These are phyloP conservation scores for Nymphicus hollandicus DNA, from an alignment of 2,113 vertebrate genomes.

Conservation along the genomic window DNA sequence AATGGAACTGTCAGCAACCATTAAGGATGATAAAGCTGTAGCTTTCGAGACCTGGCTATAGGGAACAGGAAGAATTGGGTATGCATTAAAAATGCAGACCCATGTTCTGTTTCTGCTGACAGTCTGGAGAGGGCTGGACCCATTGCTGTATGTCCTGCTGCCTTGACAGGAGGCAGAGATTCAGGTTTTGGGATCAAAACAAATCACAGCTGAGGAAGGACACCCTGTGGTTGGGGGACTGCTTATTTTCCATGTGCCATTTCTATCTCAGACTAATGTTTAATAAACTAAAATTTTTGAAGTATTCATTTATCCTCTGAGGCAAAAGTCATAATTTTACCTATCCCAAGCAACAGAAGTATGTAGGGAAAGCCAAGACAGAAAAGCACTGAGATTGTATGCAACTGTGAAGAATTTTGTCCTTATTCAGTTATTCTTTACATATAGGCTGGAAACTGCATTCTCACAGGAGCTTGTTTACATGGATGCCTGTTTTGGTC, in stretches of 20 bases:
- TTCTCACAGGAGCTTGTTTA: not conserved
- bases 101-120: not conserved
- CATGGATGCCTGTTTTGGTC: not conserved
- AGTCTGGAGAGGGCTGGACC: not conserved
- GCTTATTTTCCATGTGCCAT: not conserved
- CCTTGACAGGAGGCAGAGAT: not conserved
- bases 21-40: slow-evolving; percentile 4
- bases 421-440: not conserved
- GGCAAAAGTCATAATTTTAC: not conserved
- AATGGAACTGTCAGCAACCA: slow-evolving; percentile 18
- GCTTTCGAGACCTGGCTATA: not conserved
- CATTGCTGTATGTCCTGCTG: not conserved
- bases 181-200: not conserved
- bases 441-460: not conserved
- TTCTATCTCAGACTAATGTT: not conserved
- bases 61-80: not conserved
- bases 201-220: not conserved
- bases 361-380: not conserved
- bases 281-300: not conserved
- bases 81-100: not conserved
- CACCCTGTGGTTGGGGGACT: not conserved
- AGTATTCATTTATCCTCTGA: not conserved
- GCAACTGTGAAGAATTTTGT: not conserved
- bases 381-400: not conserved
- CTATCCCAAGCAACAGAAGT: not conserved